Evolutionary conservation across 2,888 invertebrate species (phyloP).

Genomic region (Meiosimyza decipiens): DNA sequence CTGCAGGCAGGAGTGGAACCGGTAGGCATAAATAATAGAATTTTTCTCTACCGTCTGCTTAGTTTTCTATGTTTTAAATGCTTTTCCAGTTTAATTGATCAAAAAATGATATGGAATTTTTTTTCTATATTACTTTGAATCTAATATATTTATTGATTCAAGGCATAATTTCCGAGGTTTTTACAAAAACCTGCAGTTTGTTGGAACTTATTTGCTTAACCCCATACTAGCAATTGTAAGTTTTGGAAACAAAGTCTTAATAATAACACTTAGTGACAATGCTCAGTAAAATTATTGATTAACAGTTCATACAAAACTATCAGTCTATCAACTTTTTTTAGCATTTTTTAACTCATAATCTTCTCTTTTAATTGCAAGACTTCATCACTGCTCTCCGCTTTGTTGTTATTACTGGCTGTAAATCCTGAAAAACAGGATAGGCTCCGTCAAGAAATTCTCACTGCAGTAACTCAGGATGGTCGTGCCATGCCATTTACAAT

Average conservation of each 20-base stretch:
- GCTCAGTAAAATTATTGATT: too few relatives aligned
- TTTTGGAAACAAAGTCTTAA: too few relatives aligned
- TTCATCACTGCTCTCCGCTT: constrained; percentile 54
- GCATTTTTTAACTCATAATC: neutral
- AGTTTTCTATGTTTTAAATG: neutral
- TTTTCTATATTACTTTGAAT: neutral
- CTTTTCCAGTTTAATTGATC: constrained; percentile 37
- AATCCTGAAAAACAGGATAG: constrained; percentile 75
- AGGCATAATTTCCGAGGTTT: constrained; percentile 44
- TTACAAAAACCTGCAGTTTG: too few relatives aligned
- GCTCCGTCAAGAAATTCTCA: constrained; percentile 71
- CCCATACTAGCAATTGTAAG: too few relatives aligned
- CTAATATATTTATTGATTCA: neutral
- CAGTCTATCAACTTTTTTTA: neutral
- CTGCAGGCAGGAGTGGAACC: constrained; percentile 79
- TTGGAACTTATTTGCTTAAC: too few relatives aligned
- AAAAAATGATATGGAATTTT: constrained; percentile 46
- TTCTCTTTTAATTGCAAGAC: constrained; percentile 54
- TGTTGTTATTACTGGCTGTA: constrained; percentile 68
- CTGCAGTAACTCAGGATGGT: constrained; percentile 60
- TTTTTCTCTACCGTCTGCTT: neutral
- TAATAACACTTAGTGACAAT: too few relatives aligned
- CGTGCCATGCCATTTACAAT: constrained; percentile 64
- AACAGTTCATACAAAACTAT: too few relatives aligned
- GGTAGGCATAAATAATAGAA: constrained; percentile 66